These are phyloP conservation scores for Cerastis leucographa DNA, from an alignment of 2,888 invertebrate species.

Conservation along the genomic window DNA sequence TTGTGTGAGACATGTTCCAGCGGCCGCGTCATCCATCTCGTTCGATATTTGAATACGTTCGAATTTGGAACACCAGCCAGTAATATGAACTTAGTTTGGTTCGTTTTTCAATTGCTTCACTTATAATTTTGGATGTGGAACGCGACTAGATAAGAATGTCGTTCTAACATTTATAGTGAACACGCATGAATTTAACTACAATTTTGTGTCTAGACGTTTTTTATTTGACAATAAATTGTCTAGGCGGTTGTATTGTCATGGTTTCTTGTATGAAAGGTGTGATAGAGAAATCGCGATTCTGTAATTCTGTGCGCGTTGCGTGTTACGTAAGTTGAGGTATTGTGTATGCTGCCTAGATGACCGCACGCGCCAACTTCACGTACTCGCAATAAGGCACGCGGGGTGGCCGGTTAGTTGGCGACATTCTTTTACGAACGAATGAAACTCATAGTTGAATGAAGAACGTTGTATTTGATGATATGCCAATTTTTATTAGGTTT, in stretches of 20 bases:
- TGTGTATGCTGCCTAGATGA: slow-evolving; percentile 73
- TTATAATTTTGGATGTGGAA: slow-evolving; percentile 89
- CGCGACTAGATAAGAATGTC: slow-evolving; percentile 84
- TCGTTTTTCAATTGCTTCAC: slow-evolving; percentile 90
- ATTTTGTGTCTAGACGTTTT: slow-evolving; percentile 82
- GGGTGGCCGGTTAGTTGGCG: slow-evolving; percentile 78
- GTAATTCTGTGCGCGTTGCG: slow-evolving; percentile 85
- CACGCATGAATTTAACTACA: slow-evolving; percentile 56
- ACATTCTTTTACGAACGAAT: slow-evolving; percentile 82
- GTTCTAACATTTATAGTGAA: slow-evolving; percentile 61
- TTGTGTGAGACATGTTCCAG: slow-evolving; percentile 81
- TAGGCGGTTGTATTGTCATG: slow-evolving; percentile 80
- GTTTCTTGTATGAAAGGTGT: slow-evolving; percentile 80
- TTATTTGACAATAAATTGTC: slow-evolving; percentile 77
- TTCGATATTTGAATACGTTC: slow-evolving; percentile 89
- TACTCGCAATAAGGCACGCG: slow-evolving; percentile 82
- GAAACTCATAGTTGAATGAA: slow-evolving; percentile 70
- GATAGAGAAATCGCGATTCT: slow-evolving; percentile 87
- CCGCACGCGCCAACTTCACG: slow-evolving; percentile 85
- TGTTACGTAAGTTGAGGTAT: slow-evolving; percentile 84
- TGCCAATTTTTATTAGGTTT: slow-evolving; percentile 40
- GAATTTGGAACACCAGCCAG: slow-evolving; percentile 88
- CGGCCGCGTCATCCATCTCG: slow-evolving; percentile 84
- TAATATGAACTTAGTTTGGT: slow-evolving; percentile 88
- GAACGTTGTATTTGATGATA: slow-evolving; percentile 66